Evolutionary conservation across 1,140 invertebrate genomes (phyloP).

Genomic region (Aradophagus sp.): DNA sequence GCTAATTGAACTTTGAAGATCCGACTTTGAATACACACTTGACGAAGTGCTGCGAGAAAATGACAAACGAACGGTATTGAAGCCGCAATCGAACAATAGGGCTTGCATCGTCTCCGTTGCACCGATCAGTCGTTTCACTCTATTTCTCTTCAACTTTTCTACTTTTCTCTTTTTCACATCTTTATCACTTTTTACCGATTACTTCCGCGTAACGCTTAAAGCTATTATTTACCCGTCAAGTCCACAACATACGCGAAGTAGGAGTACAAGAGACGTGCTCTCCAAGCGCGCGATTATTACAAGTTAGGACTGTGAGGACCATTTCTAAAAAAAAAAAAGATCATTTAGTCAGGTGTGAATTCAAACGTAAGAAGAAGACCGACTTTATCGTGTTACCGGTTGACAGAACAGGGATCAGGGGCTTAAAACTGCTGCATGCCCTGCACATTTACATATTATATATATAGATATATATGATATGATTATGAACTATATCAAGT

Average conservation of each 20-base stretch:
- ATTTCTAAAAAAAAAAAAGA: constrained; percentile 62
- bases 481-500: too few species aligned
- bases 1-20: not conserved
- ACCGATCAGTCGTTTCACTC: constrained; percentile 34
- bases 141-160: constrained; percentile 44
- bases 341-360: constrained; percentile 56
- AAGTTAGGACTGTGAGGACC: constrained; percentile 67
- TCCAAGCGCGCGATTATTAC: constrained; percentile 12
- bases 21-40: constrained; percentile 54
- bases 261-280: not conserved
- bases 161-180: constrained; percentile 32
- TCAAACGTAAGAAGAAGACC: constrained; percentile 28
- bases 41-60: constrained; percentile 46
- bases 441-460: too few species aligned
- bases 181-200: constrained; percentile 19
- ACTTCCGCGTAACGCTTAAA: not conserved
- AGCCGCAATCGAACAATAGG: constrained; percentile 13
- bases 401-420: constrained; percentile 14
- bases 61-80: not conserved
- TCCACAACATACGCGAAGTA: too few species aligned
- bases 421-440: constrained; percentile 43
- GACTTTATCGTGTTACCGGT: constrained; percentile 10
- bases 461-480: too few species aligned
- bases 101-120: constrained; percentile 16
- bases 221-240: not conserved